These are phyloP conservation scores for Peucedramus taeniatus DNA, from an alignment of 2,113 vertebrate genomes.

Conservation along the genomic window DNA sequence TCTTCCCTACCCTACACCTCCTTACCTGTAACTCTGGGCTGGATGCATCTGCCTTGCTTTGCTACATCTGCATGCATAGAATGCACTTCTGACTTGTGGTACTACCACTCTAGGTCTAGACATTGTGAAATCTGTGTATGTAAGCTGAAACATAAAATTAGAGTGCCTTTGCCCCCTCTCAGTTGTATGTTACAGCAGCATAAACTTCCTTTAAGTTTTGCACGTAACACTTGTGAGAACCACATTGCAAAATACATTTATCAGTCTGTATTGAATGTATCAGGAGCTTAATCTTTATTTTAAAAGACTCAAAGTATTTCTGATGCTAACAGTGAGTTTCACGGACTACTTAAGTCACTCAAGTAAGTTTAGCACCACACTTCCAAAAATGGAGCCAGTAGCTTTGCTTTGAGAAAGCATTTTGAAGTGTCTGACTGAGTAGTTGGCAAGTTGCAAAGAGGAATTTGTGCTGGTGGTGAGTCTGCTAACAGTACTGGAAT, in stretches of 20 bases:
- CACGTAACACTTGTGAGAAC: accelerated
- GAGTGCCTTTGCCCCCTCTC: background rate
- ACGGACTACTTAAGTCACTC: accelerated
- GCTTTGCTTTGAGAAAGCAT: background rate
- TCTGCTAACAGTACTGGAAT: background rate
- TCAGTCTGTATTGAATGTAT: background rate
- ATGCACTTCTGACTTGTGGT: background rate
- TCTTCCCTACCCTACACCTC: accelerated
- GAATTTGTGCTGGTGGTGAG: background rate
- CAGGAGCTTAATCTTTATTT: background rate
- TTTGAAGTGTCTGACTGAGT: background rate
- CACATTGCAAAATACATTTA: background rate
- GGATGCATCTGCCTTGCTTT: background rate
- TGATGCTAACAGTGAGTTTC: background rate
- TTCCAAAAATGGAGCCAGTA: background rate
- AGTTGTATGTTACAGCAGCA: background rate
- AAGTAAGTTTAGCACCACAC: background rate
- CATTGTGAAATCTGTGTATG: background rate
- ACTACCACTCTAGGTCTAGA: background rate
- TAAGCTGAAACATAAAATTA: background rate
- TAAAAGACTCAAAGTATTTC: background rate
- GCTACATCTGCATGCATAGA: background rate
- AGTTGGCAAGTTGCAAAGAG: background rate
- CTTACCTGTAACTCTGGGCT: background rate
- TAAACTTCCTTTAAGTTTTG: background rate